Evolutionary conservation across 2,113 vertebrate species (phyloP).

Genomic region (Pseudorasbora parva): DNA sequence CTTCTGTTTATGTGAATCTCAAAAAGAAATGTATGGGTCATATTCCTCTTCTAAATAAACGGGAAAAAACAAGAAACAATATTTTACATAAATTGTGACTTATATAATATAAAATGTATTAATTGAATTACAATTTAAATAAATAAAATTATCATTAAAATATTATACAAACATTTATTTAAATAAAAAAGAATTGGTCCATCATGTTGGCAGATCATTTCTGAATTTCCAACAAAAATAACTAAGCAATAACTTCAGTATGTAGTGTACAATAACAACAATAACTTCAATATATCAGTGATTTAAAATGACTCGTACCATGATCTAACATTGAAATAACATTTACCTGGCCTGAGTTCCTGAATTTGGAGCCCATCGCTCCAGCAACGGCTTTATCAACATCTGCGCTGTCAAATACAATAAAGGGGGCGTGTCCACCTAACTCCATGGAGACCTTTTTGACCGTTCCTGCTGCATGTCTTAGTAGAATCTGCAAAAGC

Average conservation of each 20-base stretch:
- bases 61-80: neutral
- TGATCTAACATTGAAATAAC: neutral
- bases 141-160: no score
- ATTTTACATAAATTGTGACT: neutral
- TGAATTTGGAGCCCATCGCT: conserved; percentile 90
- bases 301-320: neutral
- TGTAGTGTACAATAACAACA: no score
- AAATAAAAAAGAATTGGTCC: no score
- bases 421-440: conserved; percentile 94
- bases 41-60: neutral
- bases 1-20: no score
- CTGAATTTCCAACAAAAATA: neutral
- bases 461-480: conserved; percentile 84
- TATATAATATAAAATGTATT: no score
- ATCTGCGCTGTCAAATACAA: conserved; percentile 92
- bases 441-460: conserved; percentile 97
- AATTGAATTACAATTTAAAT: no score
- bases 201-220: no score
- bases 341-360: conserved; percentile 94
- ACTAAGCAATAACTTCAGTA: neutral
- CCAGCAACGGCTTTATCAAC: conserved; percentile 87
- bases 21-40: neutral
- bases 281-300: no score
- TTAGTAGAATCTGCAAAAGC: conserved; percentile 81
- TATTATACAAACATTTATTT: no score